Evolutionary conservation across 2,113 vertebrate genomes (phyloP).

Genomic region (Herpetotheres cachinnans): DNA sequence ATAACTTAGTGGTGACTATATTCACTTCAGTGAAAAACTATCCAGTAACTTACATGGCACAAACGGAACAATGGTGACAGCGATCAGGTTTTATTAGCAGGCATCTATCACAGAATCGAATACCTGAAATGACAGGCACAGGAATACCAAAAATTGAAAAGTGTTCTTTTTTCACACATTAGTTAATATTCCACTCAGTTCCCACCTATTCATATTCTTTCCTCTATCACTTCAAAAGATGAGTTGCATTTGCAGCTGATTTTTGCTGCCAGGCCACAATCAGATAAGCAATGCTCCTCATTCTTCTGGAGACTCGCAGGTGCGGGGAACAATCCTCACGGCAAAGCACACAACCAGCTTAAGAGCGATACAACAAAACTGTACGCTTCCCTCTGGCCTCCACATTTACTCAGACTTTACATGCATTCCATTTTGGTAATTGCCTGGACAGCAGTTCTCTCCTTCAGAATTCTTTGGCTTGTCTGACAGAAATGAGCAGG

Average conservation of each 20-base stretch:
- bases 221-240: background rate
- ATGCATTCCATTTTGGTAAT: background rate
- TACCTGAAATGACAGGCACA: slow-evolving; percentile 77
- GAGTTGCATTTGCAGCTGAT: background rate
- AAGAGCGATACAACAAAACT: background rate
- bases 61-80: slow-evolving; percentile 96
- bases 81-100: slow-evolving; percentile 97
- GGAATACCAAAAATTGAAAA: background rate
- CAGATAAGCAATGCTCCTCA: background rate
- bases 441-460: background rate
- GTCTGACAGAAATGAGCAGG: background rate
- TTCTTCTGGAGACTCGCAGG: background rate
- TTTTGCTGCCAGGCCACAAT: background rate
- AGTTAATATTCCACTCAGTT: background rate
- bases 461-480: background rate
- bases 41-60: slow-evolving; percentile 89
- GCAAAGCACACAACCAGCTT: background rate
- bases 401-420: background rate
- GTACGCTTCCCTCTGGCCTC: background rate
- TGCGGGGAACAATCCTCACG: background rate
- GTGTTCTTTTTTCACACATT: background rate
- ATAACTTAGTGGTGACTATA: background rate
- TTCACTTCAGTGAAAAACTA: background rate
- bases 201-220: background rate
- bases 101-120: slow-evolving; percentile 96